Evolutionary conservation across 2,888 invertebrate genomes (phyloP), one percentile per base, ranked within the genome.

Genomic region (Ferdinandea cuprea): DNA sequence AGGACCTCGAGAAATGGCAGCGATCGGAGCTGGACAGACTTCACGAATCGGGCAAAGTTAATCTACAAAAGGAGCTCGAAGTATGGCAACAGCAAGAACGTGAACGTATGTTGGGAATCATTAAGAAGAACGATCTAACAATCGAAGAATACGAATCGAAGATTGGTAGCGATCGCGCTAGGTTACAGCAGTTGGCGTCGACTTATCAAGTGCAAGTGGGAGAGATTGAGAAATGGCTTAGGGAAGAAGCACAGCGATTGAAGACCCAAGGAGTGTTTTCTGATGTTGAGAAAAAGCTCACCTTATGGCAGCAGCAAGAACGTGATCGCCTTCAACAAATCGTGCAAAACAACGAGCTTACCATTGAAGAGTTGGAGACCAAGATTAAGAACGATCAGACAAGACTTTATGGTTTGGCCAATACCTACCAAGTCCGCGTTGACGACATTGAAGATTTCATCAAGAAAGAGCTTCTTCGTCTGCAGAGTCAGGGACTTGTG

Each of bases 1-100:
- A 89, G 15, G 91, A 90, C 35, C 85, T 90, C 6, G 90, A 89
- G 69, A 87, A 88, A 25, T 90, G 90, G 90, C 90, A 90, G 63
- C 87, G 87, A 3, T 85, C 87, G 19, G 90, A 90, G 56, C 46
- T 91, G 52, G 86, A 88, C n/a, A 87, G 91, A 2, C 84, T 90
- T 40, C 88, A 89, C 30, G 86, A 87, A 40, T 87, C 88, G 15
- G 87, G 87, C 4, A 88, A 89, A 32, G 40, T 79, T 0, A 85
- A 86, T 54, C 78, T 88, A 6, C 87, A 87, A 44, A 65, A 85
- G 56, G 86, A 86, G 6, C 86, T 90, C 19, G 88, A 90, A 76
- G 89, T 88, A 35, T 90, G 91, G 90, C 90, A 90, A 59, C 46
- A 83, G 44, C 86, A 87, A 5, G 89, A 89, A 7, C 88, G 88